Percentiles rank a stretch among this genome's conserved stretches.
phyloP scores from a whole-genome alignment of 2,797 vertebrate species.

The Gymnothorax reevesii region DNA sequence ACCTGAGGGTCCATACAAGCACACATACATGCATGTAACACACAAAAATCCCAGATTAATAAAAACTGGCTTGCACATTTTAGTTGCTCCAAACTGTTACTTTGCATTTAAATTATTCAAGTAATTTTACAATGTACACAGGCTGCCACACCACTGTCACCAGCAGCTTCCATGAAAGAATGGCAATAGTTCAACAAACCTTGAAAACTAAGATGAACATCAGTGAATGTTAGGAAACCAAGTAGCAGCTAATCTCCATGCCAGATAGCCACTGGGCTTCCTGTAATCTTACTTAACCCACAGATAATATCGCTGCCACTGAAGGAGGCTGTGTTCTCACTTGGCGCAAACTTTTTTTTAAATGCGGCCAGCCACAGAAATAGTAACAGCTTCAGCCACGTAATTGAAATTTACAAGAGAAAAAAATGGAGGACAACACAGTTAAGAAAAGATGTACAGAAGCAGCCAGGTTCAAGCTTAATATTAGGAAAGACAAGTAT shows the following conservation, averaged over 20 bases:
- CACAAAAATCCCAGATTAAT: background rate
- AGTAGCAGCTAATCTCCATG: background rate
- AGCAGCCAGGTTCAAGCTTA: too few species aligned
- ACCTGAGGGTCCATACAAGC: slow-evolving; percentile 69
- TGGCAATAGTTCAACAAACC: background rate
- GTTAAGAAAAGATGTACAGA: too few species aligned
- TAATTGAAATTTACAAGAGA: too few species aligned
- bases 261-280: background rate
- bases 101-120: background rate
- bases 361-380: too few species aligned
- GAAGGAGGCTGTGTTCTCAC: too few species aligned
- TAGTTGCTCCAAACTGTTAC: too few species aligned
- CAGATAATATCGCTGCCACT: background rate
- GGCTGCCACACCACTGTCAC: background rate
- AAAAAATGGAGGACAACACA: too few species aligned
- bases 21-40: background rate
- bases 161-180: background rate
- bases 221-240: background rate
- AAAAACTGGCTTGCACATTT: background rate
- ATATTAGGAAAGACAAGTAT: too few species aligned
- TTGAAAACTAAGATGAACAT: background rate
- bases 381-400: too few species aligned
- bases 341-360: too few species aligned
- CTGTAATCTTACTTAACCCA: background rate
- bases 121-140: background rate